Percentiles rank a stretch among this genome's conserved stretches.
These are phyloP conservation scores for Leptinotarsa texana DNA, from an alignment of 1,140 invertebrate species.

Conservation along the genomic window DNA sequence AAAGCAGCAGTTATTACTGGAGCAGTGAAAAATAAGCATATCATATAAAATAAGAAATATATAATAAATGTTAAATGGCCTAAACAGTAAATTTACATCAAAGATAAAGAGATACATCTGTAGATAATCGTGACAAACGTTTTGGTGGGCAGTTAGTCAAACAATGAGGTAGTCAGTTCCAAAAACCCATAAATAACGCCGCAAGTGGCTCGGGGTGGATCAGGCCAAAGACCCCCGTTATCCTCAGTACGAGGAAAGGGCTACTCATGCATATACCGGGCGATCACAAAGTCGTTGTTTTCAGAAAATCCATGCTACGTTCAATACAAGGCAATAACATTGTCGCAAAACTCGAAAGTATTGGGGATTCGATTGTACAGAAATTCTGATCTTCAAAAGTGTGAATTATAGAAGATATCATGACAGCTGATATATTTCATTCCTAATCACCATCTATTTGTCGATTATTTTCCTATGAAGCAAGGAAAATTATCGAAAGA, in stretches of 20 bases:
- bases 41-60: too few relatives aligned
- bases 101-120: conserved; percentile 52
- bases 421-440: too few relatives aligned
- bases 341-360: too few relatives aligned
- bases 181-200: conserved; percentile 51
- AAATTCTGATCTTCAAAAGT: too few relatives aligned
- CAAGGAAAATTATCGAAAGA: too few relatives aligned
- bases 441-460: too few relatives aligned
- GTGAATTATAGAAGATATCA: too few relatives aligned
- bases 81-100: conserved; percentile 52
- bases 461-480: too few relatives aligned
- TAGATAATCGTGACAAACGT: conserved; percentile 53
- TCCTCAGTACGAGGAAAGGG: background rate
- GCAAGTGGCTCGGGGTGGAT: conserved; percentile 16
- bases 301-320: too few relatives aligned
- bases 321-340: too few relatives aligned
- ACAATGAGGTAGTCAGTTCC: conserved; percentile 52
- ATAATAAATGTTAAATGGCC: conserved; percentile 51
- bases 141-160: conserved; percentile 48
- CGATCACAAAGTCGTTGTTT: background rate
- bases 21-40: conserved; percentile 23
- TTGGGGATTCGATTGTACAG: too few relatives aligned
- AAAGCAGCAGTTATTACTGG: conserved; percentile 10
- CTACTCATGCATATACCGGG: background rate
- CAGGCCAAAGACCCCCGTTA: conserved; percentile 19